A percentile compares a stretch with the other conserved stretches of the same genome.
Evolutionary conservation across 1,140 invertebrate genomes (phyloP).

Genomic region (Listronotus bonariensis): DNA sequence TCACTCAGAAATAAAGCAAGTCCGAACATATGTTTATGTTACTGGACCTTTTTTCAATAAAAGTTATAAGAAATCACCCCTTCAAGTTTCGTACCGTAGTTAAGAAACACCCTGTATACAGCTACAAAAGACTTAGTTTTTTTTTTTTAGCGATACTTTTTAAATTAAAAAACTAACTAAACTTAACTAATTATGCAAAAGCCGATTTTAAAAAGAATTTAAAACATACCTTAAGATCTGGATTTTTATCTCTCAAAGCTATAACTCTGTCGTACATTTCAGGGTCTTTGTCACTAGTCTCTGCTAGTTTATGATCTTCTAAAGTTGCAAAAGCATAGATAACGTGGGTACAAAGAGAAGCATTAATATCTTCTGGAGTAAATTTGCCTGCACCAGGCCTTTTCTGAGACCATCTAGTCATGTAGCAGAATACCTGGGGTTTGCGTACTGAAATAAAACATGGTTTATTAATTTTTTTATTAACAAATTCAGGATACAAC

Average conservation of each 20-base stretch:
- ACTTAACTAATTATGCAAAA: no score
- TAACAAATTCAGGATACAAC: no score
- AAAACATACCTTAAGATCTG: conserved; percentile 76
- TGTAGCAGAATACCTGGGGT: conserved; percentile 88
- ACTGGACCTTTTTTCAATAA: no score
- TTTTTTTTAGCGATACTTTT: no score
- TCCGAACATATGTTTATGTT: no score
- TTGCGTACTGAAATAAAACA: conserved; percentile 68
- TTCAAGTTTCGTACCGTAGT: no score
- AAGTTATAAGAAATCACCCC: no score
- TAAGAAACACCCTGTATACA: no score
- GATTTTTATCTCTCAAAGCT: conserved; percentile 85
- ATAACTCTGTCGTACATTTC: conserved; percentile 86
- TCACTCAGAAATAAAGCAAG: no score
- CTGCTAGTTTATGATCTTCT: conserved; percentile 79
- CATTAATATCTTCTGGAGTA: conserved; percentile 84
- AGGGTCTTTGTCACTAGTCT: conserved; percentile 75
- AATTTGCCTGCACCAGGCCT: conserved; percentile 85
- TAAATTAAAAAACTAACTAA: no score
- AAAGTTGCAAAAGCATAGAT: conserved; percentile 92
- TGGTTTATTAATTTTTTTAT: no score
- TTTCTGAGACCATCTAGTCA: conserved; percentile 93
- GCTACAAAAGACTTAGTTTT: no score
- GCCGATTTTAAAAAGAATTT: background rate
- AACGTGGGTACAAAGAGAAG: conserved; percentile 87